A percentile compares a stretch with the other conserved stretches of the same genome.
phyloP scores from a whole-genome alignment of 2,113 vertebrate genomes.

The Tricholaema leucomelas region DNA sequence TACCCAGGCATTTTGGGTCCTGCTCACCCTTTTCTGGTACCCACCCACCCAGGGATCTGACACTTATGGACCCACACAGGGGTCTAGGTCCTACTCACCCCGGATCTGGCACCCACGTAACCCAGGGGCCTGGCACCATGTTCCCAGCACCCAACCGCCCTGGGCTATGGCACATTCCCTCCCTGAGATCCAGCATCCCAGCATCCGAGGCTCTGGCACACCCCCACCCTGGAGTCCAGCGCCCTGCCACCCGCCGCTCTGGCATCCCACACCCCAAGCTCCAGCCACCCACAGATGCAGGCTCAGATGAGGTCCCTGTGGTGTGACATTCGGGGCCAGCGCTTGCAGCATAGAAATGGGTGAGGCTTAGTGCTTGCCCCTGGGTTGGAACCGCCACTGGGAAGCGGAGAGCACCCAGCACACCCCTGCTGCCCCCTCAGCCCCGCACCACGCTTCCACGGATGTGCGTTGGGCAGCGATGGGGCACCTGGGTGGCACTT shows the following conservation, averaged over 20 bases:
- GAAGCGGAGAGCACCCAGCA: fast-evolving
- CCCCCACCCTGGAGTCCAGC: neutral
- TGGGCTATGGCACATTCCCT: neutral
- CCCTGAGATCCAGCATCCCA: neutral
- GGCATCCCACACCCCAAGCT: fast-evolving
- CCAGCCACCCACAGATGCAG: neutral
- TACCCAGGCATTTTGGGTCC: neutral
- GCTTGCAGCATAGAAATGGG: too few relatives aligned
- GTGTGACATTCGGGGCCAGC: neutral
- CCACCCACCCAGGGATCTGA: neutral
- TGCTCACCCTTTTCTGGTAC: too few relatives aligned
- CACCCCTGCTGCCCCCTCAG: neutral
- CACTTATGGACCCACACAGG: neutral
- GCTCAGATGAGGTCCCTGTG: fast-evolving
- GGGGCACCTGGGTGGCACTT: neutral
- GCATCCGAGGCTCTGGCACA: neutral
- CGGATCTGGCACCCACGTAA: neutral
- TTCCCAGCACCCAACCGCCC: neutral
- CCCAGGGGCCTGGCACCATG: neutral
- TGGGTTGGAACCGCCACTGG: fast-evolving
- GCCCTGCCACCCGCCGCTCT: neutral
- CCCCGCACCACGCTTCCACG: neutral
- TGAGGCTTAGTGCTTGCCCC: neutral
- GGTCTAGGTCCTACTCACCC: neutral
- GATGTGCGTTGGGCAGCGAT: fast-evolving